Base-by-base conservation (phyloP, 2,888 invertebrate species). In the Harpalus rubripes region DNA sequence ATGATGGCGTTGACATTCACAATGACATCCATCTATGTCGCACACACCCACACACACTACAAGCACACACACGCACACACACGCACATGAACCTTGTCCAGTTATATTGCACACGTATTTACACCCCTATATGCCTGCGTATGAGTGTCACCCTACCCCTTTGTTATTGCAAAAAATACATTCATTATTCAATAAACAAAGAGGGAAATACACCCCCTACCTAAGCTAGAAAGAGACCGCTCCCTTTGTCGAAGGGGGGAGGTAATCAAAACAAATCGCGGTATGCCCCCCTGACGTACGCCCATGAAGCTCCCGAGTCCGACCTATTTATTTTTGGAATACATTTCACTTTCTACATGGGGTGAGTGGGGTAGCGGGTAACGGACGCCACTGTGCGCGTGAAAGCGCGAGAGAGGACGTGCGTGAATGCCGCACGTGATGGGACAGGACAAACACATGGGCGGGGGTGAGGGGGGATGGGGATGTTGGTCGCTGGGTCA, bases 221-320 rank as follows among this genome's bases (percentile, higher is more conserved):
- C n/a, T 16, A 44, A 39, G 68, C 68, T 32, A 32, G 59, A 63
- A 32, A 16, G 39, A 32, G 61, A 79, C 89, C 88, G 88, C 88
- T 88, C 88, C 88, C 88, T 88, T 32, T 52, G 52, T 41, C 7
- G 81, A n/a, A 44, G 26, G 88, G 88, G 88, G 88, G 88, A 88
- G 89, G 89, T 89, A 89, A 90, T 90, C 90, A 90, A 89, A 90
- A 90, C 90, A 90, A 89, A 90, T 90, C 90, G 90, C 89, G 88
- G 88, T 89, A 87, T 32, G 87, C 87, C 88, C 88, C 89, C 90
- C 89, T 78, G 26, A 8, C 32, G 58, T 26, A 72, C 72, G 68
- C 65, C 81, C 63, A 65, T 65, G 68, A 18, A 41, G 72, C 32
- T n/a, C 78, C 56, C 15, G 18, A 18, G 80, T 63, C 63, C 81